phyloP scores from a whole-genome alignment of 2,888 invertebrate genomes.

The Zhengitettix transpicula region DNA sequence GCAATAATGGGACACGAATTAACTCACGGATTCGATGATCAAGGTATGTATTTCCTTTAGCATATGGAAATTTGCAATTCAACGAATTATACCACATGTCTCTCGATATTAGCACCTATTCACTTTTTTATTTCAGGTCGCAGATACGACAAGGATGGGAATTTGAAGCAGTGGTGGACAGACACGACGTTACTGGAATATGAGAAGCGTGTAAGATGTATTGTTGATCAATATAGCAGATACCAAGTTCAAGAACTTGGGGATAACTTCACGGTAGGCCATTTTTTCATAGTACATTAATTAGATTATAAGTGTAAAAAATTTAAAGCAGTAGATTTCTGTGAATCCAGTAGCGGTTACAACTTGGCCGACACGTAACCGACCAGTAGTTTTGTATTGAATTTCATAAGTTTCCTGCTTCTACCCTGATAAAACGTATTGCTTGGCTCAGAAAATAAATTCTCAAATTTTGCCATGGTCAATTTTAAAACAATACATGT shows the following conservation, averaged over 20 bases:
- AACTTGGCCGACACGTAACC: too few relatives aligned
- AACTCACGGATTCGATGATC: slow-evolving; percentile 15
- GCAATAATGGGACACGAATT: slow-evolving; percentile 15
- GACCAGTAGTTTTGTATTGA: too few relatives aligned
- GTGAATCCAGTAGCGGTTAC: too few relatives aligned
- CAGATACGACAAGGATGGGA: slow-evolving; percentile 37
- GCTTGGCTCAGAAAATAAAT: too few relatives aligned
- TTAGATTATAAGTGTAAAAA: too few relatives aligned
- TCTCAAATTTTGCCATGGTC: too few relatives aligned
- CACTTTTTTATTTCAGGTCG: slow-evolving; percentile 23
- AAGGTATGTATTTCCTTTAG: slow-evolving; percentile 9
- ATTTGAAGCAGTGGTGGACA: slow-evolving; percentile 39
- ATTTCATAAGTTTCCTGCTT: too few relatives aligned
- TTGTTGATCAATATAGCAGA: slow-evolving; percentile 35
- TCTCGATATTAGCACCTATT: too few relatives aligned
- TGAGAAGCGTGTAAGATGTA: slow-evolving; percentile 31
- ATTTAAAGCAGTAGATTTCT: too few relatives aligned
- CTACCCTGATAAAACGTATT: too few relatives aligned
- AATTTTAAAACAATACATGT: too few relatives aligned
- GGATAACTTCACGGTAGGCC: slow-evolving; percentile 13
- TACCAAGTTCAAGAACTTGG: slow-evolving; percentile 22
- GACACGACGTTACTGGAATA: slow-evolving; percentile 31
- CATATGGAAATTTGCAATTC: background rate
- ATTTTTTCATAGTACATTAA: too few relatives aligned
- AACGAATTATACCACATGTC: background rate